Evolutionary conservation across 2,797 vertebrate genomes (phyloP).

Genomic region (Notolepis coatsorum): DNA sequence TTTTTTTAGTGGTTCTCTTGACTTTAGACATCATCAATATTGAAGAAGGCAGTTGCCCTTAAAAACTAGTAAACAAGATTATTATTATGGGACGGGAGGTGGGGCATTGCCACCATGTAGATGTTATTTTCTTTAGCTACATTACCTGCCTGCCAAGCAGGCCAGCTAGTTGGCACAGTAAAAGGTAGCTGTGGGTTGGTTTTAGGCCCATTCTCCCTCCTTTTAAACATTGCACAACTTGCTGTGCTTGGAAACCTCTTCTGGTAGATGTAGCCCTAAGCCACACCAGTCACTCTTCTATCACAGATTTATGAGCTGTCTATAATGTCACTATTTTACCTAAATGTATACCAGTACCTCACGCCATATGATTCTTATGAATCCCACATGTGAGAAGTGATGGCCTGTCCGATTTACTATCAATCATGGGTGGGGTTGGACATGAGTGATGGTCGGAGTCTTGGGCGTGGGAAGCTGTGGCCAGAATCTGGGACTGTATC

Average conservation of each 20-base stretch:
- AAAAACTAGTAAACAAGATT: no score
- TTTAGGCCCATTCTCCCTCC: no score
- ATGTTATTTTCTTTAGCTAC: no score
- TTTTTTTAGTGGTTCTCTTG: no score
- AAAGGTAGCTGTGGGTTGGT: no score
- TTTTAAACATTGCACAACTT: slow-evolving; percentile 12
- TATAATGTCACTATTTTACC: slow-evolving; percentile 50
- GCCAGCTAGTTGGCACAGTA: no score
- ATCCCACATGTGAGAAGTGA: slow-evolving; percentile 58
- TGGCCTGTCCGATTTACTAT: slow-evolving; percentile 21
- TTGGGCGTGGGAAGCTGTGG: slow-evolving; percentile 28
- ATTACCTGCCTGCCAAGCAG: no score
- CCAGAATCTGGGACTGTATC: slow-evolving; percentile 32
- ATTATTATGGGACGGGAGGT: no score
- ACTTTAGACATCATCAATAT: no score
- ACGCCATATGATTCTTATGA: slow-evolving; percentile 40
- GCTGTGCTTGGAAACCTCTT: slow-evolving; percentile 4
- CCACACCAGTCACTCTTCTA: slow-evolving; percentile 31
- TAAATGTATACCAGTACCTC: slow-evolving; percentile 52
- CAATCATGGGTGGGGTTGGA: slow-evolving; percentile 25
- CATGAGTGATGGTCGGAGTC: slow-evolving; percentile 16
- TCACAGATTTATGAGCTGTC: slow-evolving; percentile 54
- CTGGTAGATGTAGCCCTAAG: slow-evolving; percentile 19
- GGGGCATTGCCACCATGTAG: no score
- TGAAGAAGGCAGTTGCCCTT: no score